Conservation (phyloP, 2,113 vertebrate species). For the Abramis brama region DNA sequence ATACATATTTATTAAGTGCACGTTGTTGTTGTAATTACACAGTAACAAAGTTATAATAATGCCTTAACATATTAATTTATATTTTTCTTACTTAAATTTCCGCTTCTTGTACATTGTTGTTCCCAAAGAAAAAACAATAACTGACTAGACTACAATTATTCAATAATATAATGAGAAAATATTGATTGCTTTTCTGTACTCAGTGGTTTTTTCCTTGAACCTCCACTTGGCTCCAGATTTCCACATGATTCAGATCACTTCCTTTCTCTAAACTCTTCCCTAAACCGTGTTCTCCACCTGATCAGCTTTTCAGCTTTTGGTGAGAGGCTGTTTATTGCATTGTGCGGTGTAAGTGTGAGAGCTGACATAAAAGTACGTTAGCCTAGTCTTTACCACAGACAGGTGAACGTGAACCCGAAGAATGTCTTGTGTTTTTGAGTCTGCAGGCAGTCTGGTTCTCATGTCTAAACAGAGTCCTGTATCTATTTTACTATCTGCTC, state of each 20-base stretch:
- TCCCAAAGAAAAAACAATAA: too few relatives aligned
- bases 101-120: background rate
- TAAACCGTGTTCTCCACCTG: conserved; percentile 81
- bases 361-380: conserved; percentile 30
- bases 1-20: background rate
- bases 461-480: conserved; percentile 71
- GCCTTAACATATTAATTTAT: background rate
- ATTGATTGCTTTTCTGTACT: too few relatives aligned
- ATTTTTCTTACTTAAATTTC: background rate
- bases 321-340: conserved; percentile 63
- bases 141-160: background rate
- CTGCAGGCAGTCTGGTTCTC: background rate
- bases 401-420: conserved; percentile 5
- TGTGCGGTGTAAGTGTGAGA: background rate
- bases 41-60: background rate
- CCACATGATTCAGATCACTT: background rate
- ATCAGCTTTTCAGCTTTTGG: conserved; percentile 89
- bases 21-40: background rate
- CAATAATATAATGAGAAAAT: background rate
- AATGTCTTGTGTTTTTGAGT: conserved; percentile 34
- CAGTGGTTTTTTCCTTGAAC: background rate
- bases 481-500: conserved; percentile 52
- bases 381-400: conserved; percentile 14
- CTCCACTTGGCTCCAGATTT: background rate
- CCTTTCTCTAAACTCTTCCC: background rate